Percentiles rank a stretch among this genome's conserved stretches.
phyloP scores from a whole-genome alignment of 1,140 invertebrate genomes.

The Drosophila biarmipes region DNA sequence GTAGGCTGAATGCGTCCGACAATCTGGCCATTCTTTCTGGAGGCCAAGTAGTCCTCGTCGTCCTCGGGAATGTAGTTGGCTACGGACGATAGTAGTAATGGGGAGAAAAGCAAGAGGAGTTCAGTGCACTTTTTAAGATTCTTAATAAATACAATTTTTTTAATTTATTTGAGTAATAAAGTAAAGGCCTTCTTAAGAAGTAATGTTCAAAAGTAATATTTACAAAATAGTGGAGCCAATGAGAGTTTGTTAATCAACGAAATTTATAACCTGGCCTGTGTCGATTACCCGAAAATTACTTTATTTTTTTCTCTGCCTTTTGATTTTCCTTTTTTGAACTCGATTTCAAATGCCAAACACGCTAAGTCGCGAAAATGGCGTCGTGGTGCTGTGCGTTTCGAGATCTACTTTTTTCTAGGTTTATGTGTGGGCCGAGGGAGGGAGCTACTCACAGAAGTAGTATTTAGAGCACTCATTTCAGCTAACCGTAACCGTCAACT shows the following conservation, averaged over 20 bases:
- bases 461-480: slow-evolving; percentile 14
- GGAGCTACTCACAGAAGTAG: neutral
- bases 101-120: too few relatives aligned
- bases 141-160: too few relatives aligned
- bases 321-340: slow-evolving; percentile 28
- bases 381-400: slow-evolving; percentile 47
- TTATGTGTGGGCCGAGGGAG: slow-evolving; percentile 9
- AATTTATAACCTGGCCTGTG: neutral
- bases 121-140: too few relatives aligned
- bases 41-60: slow-evolving; percentile 72
- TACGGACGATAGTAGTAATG: slow-evolving; percentile 14
- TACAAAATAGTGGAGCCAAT: neutral
- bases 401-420: slow-evolving; percentile 54
- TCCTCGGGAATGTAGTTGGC: slow-evolving; percentile 84
- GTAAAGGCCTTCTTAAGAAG: neutral
- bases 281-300: slow-evolving; percentile 8
- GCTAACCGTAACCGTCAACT: slow-evolving; percentile 43
- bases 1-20: slow-evolving; percentile 71
- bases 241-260: neutral
- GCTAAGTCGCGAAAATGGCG: slow-evolving; percentile 36
- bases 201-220: neutral
- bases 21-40: slow-evolving; percentile 71
- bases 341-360: slow-evolving; percentile 59
- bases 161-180: too few relatives aligned
- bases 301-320: slow-evolving; percentile 12